Percentiles rank a stretch among this genome's conserved stretches.
phyloP scores from a whole-genome alignment of 2,797 vertebrate genomes.

The Cossypha niveicapilla region DNA sequence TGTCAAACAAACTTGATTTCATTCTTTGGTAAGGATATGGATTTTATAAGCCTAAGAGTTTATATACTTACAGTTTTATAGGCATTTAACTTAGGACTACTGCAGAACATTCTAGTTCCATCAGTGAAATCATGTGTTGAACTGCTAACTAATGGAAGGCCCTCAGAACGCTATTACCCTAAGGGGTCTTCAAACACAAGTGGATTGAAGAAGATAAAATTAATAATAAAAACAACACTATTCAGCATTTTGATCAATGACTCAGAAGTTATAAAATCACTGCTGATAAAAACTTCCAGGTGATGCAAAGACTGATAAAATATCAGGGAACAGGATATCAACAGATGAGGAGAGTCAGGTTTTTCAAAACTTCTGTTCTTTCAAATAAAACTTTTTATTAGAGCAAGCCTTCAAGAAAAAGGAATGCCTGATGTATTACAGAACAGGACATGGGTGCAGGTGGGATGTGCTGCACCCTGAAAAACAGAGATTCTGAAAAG shows the following conservation, averaged over 20 bases:
- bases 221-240: background rate
- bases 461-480: background rate
- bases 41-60: background rate
- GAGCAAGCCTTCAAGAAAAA: background rate
- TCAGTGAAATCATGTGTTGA: background rate
- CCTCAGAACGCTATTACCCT: background rate
- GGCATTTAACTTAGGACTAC: background rate
- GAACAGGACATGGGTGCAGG: background rate
- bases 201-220: background rate
- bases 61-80: background rate
- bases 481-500: background rate
- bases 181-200: background rate
- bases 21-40: background rate
- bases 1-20: background rate
- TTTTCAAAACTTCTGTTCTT: background rate
- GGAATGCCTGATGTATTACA: accelerated
- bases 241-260: background rate
- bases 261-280: background rate
- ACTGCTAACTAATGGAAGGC: background rate
- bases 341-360: background rate
- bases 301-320: background rate
- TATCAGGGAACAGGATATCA: background rate
- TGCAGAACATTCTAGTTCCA: background rate
- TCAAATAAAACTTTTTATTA: background rate
- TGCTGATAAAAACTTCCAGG: background rate